Conservation (phyloP, 2,888 invertebrate species). For the Sphecodes monilicornis region DNA sequence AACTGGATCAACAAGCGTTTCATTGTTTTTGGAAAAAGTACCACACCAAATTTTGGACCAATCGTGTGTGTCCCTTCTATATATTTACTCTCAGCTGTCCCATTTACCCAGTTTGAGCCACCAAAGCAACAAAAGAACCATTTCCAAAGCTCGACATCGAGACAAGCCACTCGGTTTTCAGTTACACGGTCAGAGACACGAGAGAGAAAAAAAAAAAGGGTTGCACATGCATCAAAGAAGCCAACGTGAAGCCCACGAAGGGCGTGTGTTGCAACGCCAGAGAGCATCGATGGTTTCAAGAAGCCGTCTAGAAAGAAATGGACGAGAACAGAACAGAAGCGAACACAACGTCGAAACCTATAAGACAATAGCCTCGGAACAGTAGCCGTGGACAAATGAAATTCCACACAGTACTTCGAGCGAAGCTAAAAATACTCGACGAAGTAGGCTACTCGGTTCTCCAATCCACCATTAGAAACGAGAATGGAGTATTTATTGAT, state of each 20-base stretch:
- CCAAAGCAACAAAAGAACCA: background rate
- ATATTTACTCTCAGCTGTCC: background rate
- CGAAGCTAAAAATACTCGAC: background rate
- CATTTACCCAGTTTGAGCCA: background rate
- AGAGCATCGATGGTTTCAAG: background rate
- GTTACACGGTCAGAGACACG: background rate
- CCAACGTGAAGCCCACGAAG: background rate
- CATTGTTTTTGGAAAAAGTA: background rate
- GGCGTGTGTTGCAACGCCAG: background rate
- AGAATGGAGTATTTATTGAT: conserved; percentile 32
- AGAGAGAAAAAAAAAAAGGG: conserved; percentile 2
- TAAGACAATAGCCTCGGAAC: background rate
- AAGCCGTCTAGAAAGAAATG: background rate
- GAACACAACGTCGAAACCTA: background rate
- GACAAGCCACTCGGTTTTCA: background rate
- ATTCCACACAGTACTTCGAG: conserved; percentile 1
- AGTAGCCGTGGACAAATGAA: background rate
- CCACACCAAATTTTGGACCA: too few species aligned
- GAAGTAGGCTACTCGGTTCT: conserved; percentile 9
- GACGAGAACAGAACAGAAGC: background rate
- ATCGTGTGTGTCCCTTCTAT: background rate
- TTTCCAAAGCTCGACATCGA: background rate
- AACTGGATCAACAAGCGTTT: background rate
- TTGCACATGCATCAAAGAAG: background rate
- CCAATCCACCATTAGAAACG: conserved; percentile 8